These are phyloP conservation scores for Barbus barbus DNA, from an alignment of 2,113 vertebrate genomes.

Conservation along the genomic window DNA sequence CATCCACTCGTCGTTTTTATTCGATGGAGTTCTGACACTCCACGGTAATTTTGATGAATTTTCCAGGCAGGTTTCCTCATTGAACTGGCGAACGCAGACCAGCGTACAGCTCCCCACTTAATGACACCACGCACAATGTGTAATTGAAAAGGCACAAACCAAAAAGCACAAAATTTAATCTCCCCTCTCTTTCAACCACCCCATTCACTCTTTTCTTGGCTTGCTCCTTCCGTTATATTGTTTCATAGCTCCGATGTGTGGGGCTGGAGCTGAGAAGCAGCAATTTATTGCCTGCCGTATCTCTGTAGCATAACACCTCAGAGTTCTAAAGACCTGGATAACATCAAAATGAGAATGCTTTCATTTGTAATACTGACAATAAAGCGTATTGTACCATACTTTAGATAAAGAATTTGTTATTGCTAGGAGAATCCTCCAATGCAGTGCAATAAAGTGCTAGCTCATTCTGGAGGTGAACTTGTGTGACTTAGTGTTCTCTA, in stretches of 20 bases:
- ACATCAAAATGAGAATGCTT: constrained; percentile 17
- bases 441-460: background rate
- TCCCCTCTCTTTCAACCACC: background rate
- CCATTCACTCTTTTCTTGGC: background rate
- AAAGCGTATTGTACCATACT: background rate
- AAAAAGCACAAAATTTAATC: constrained; percentile 25
- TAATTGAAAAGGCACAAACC: constrained; percentile 51
- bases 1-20: constrained; percentile 57
- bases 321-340: constrained; percentile 20
- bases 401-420: constrained; percentile 10
- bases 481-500: background rate
- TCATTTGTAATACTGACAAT: constrained; percentile 6
- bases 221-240: background rate
- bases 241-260: constrained; percentile 16
- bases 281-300: background rate
- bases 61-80: constrained; percentile 54
- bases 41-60: constrained; percentile 76
- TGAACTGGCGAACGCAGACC: constrained; percentile 58
- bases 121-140: background rate
- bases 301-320: background rate
- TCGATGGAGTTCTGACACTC: constrained; percentile 64
- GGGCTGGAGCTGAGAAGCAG: background rate
- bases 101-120: background rate
- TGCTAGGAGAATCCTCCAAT: background rate
- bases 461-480: constrained; percentile 4